Evolutionary conservation across 1,140 invertebrate genomes (phyloP), one percentile per base, ranked within the genome.

Genomic region (Trichonephila clavata): DNA sequence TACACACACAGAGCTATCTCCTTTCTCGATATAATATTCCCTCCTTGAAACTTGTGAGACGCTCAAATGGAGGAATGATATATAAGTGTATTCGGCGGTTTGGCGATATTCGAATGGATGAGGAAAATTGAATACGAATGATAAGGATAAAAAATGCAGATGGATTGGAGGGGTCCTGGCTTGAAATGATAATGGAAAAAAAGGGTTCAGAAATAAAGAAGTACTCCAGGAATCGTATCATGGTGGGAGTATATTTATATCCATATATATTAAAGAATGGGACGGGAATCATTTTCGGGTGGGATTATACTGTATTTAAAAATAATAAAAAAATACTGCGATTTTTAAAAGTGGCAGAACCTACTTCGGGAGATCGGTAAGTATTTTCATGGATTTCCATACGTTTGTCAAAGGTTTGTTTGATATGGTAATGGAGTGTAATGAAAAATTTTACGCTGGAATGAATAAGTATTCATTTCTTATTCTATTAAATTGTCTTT

Each of bases 131-230:
- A 92, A 92, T 92, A 63, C 59, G 80, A 92, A 92, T 84, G 90
- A 92, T 92, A 92, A 92, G 90, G 80, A 92, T 83, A 92, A 84
- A 92, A 92, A 92, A 92, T 92, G 90, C 90, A 92, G 90, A 92
- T 92, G 90, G 90, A 92, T 92, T 92, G 77, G 59, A 59, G 60
- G 50, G 59, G 61, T 57, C 61, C 86, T 87, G 86, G 86, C 32
- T 87, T 39, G 24, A 65, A 87, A 87, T 87, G 59, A 87, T 87
- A 87, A 87, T 87, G 86, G 86, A 87, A 63, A 87, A 86, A 87
- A 87, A 63, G 86, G 61, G 32, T 20, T 21, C 60, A 63, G 61
- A 87, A 87, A 87, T 61, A 87, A 87, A 87, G 86, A 87, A 65
- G 71, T 77, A 77, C 27, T 27, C n/a, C 65, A 1, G 50, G 80